A percentile compares a stretch with the other conserved stretches of the same genome.
Conservation (phyloP, 2,888 invertebrate genomes). For the Cheilosia urbana region DNA sequence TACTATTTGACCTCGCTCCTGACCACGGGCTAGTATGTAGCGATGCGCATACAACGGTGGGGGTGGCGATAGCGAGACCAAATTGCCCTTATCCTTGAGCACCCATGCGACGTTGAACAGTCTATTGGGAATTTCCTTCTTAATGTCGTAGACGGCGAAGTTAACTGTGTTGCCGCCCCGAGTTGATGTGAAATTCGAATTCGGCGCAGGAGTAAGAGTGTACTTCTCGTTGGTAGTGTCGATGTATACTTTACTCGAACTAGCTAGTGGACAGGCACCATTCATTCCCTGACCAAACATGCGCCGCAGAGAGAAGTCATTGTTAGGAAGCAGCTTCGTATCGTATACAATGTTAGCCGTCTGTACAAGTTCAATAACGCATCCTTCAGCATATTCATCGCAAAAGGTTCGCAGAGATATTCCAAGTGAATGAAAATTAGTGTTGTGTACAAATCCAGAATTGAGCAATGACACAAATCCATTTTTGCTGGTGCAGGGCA, state of each 20-base stretch:
- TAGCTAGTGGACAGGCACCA: conserved; percentile 92
- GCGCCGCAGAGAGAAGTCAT: conserved; percentile 93
- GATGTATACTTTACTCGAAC: conserved; percentile 91
- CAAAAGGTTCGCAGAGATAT: conserved; percentile 93
- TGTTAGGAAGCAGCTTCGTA: conserved; percentile 85
- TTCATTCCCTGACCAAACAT: conserved; percentile 94
- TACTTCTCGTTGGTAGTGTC: conserved; percentile 89
- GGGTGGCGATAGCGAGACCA: conserved; percentile 85
- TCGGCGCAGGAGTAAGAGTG: conserved; percentile 87
- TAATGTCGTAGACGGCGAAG: conserved; percentile 90
- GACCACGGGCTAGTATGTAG: conserved; percentile 94
- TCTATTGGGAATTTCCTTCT: conserved; percentile 83
- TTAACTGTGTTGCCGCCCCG: conserved; percentile 88
- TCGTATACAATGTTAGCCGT: conserved; percentile 95
- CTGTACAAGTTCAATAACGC: conserved; percentile 92
- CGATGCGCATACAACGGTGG: conserved; percentile 91
- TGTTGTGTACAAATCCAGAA: conserved; percentile 95
- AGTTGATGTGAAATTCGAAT: conserved; percentile 85
- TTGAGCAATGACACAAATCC: conserved; percentile 95
- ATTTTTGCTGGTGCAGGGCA: conserved; percentile 96
- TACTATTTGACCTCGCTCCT: conserved; percentile 95
- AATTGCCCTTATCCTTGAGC: conserved; percentile 71
- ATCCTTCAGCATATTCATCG: conserved; percentile 85
- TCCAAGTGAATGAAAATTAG: conserved; percentile 95
- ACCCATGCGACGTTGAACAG: conserved; percentile 89